Evolutionary conservation across 2,797 vertebrate species (phyloP).

Genomic region (Tamandua tetradactyla): DNA sequence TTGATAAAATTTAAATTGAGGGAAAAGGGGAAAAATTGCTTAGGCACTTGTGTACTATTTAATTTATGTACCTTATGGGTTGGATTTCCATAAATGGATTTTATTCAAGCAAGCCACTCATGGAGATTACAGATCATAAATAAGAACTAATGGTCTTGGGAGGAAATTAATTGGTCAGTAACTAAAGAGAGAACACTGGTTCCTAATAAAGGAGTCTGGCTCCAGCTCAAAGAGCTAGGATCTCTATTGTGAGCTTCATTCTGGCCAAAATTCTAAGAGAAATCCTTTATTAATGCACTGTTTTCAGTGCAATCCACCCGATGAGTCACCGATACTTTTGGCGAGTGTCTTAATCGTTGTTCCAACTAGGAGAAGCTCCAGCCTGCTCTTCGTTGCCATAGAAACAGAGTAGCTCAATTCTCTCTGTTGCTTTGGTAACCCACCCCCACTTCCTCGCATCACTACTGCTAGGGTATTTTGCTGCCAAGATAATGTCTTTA

Average conservation of each 20-base stretch:
- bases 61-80: background rate
- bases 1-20: constrained; percentile 37
- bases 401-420: constrained; percentile 81
- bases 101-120: background rate
- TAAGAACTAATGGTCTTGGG: background rate
- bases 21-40: background rate
- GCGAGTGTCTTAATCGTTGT: background rate
- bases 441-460: constrained; percentile 76
- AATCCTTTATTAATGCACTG: background rate
- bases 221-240: background rate
- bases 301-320: background rate
- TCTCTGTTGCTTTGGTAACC: constrained; percentile 85
- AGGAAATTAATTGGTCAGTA: background rate
- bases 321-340: background rate
- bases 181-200: background rate
- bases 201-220: background rate
- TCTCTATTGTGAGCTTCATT: background rate
- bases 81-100: background rate
- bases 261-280: background rate
- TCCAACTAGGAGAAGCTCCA: constrained; percentile 61
- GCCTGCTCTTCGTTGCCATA: constrained; percentile 83
- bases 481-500: constrained; percentile 78
- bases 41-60: background rate
- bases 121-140: background rate
- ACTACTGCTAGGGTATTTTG: constrained; percentile 75